Base-by-base conservation (phyloP, 2,113 vertebrate genomes). In the Caloenas nicobarica region DNA sequence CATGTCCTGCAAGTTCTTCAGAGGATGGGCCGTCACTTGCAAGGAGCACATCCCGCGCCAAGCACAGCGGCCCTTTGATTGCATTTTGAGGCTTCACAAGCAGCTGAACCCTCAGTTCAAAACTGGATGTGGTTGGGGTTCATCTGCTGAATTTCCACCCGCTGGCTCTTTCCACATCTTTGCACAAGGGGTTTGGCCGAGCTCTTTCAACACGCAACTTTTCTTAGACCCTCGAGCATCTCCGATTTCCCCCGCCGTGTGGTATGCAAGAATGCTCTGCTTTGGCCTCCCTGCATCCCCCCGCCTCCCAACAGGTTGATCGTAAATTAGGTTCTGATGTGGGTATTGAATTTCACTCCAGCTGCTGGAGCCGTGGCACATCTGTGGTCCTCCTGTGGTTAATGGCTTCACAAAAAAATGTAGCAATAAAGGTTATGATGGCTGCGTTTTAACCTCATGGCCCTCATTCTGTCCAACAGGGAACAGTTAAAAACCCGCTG, bases 401-500 rank as follows among this genome's bases (percentile, higher is more conserved):
- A 97, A 97, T 96, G 96, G 93, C 96, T 96, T 93, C 80, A 54
- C 85, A 88, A 88, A 88, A 88, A 95, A 97, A 96, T 82, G 96
- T 94, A 94, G 96, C 89, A 96, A 96, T 97, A 98, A 98, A 98
- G 70, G 96, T 96, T 97, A 58, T 95, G 96, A 96, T 91, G 95
- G 92, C 70, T 96, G 94, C 64, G 94, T 95, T 98, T 98, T 97
- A 97, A 97, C 97, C 98, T 96, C 80, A 2, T 91, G 96, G 95
- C 96, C 97, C 96, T 96, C 56, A 21, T 97, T 93, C 66, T 81
- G 60, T 86, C 91, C 21, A 3, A 77, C 57, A 61, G 91, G 88
- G 95, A 97, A 91, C 69, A 46, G 81, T 95, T 93, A 92, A 95
- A 95, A 93, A 11, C 24, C 91, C 7, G 7, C 93, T 73, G 91